These are phyloP conservation scores for Raphicerus campestris DNA, from an alignment of 2,113 vertebrate species.

Conservation along the genomic window DNA sequence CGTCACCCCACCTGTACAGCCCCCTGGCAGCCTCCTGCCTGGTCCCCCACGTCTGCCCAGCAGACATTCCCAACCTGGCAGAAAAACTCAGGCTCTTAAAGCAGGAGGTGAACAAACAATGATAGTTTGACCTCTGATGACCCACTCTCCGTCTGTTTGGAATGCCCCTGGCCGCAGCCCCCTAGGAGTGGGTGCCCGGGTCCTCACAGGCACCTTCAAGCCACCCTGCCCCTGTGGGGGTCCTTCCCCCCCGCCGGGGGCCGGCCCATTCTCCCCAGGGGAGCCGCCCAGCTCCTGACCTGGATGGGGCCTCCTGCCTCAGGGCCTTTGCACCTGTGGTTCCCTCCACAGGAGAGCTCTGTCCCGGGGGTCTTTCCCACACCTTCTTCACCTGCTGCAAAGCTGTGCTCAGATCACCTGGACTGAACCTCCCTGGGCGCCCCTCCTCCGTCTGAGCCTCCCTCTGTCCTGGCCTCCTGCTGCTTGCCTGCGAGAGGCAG, in stretches of 20 bases:
- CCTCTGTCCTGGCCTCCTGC: not conserved
- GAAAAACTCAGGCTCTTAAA: not conserved
- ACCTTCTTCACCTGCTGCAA: not conserved
- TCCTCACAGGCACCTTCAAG: not conserved
- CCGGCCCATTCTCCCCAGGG: not conserved
- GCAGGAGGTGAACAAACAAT: not conserved
- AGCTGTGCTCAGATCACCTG: accelerated
- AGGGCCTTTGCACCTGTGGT: too few species aligned
- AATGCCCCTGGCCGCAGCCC: not conserved
- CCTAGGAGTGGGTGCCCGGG: too few species aligned
- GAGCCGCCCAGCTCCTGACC: not conserved
- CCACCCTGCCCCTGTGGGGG: accelerated
- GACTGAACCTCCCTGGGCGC: accelerated
- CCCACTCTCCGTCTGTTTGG: not conserved
- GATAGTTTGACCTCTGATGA: not conserved
- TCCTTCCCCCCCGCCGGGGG: accelerated
- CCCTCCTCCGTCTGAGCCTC: not conserved
- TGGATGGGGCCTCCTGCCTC: not conserved
- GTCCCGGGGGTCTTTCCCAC: accelerated
- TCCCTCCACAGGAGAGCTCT: not conserved
- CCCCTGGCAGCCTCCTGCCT: not conserved
- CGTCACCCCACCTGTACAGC: accelerated
- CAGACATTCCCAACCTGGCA: not conserved
- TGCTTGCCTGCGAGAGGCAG: too few species aligned
- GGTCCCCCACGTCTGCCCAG: not conserved